Evolutionary conservation across 2,113 vertebrate species (phyloP), one percentile per base, ranked within the genome.

Genomic region (Microtus richardsoni): DNA sequence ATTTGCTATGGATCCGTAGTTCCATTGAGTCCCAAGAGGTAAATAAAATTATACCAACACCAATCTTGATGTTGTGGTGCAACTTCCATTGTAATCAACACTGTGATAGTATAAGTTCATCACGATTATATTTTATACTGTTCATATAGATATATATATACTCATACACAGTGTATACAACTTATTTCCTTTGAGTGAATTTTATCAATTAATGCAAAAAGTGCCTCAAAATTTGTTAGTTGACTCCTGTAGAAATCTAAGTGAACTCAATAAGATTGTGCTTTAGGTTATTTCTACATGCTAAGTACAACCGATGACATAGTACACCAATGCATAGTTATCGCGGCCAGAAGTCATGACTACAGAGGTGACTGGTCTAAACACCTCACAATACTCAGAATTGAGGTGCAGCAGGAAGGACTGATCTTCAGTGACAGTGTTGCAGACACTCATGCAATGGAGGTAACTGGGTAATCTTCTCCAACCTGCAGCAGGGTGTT

Each of bases 1-100:
- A 97, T 97, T 82, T 88, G 94, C 74, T 91, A 17, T 82, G 41
- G 54, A 97, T 96, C 74, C 96, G 91, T 94, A 92, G 85, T 49
- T 88, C 62, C 91, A 89, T 0, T 96, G 96, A 96, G 39, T 86
- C 86, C 95, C 85, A 97, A 97, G 93, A 89, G 66, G 93, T 84
- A 94, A 98, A 86, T 47, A 92, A 93, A 95, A 97, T 84, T 91
- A 88, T 71, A 95, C 2, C 2, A 52, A n/a, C 70, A 97, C 93
- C 89, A 60, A 0, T 78, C 94, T 75, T 58, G 96, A 75, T 44
- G 78, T 94, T n/a, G 78, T 73, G 47, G 39, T 94, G 91, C 86
- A 95, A 96, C 87, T 97, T 93, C 96, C 41, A 70, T 80, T 49
- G 14, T 84, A 78, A 54, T 24, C 79, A 83, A 88, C 14, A 77